Evolutionary conservation across 2,888 invertebrate genomes (phyloP).

Genomic region (Phengaris arion): DNA sequence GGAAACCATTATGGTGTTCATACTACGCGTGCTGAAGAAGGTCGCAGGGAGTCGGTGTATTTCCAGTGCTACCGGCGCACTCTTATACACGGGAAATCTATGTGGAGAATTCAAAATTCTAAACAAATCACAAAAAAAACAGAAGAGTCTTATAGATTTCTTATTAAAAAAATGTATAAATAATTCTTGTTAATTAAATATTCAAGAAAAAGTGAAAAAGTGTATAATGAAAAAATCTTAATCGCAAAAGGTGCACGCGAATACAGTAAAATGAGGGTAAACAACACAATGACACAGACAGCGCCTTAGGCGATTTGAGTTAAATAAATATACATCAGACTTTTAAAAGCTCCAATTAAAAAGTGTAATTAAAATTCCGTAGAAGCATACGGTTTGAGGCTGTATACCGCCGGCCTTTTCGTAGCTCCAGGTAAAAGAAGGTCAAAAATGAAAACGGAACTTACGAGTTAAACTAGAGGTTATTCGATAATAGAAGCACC

Average conservation of each 20-base stretch:
- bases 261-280: neutral
- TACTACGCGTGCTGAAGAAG: neutral
- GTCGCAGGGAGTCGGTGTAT: too few relatives aligned
- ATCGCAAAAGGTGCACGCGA: neutral
- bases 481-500: neutral
- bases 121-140: too few relatives aligned
- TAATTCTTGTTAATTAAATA: too few relatives aligned
- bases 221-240: neutral
- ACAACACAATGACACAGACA: neutral
- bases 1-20: too few relatives aligned
- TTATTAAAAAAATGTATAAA: too few relatives aligned
- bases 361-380: slow-evolving; percentile 3
- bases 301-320: slow-evolving; percentile 9
- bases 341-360: slow-evolving; percentile 7
- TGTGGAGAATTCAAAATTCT: too few relatives aligned
- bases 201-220: neutral
- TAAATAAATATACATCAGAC: neutral
- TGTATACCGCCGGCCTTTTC: neutral
- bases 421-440: neutral
- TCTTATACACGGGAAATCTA: too few relatives aligned
- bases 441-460: neutral
- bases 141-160: too few relatives aligned
- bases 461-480: neutral
- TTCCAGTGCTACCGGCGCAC: too few relatives aligned
- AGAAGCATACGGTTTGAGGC: slow-evolving; percentile 1